These are phyloP conservation scores for Drosophila murphyi DNA, from an alignment of 1,140 invertebrate genomes.

Conservation along the genomic window DNA sequence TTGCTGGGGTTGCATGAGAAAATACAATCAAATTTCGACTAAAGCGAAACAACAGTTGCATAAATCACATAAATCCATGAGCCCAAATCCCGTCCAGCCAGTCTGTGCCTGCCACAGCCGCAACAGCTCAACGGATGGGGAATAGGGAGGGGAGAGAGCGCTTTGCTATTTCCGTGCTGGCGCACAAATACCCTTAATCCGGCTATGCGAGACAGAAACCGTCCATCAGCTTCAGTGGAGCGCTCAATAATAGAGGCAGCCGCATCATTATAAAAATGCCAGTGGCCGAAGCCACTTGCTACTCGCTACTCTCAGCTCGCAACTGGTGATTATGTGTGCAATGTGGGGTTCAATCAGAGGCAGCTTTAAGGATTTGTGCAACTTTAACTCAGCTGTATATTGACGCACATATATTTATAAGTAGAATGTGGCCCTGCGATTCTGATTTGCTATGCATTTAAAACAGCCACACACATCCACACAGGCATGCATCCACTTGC, in stretches of 20 bases:
- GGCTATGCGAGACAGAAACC: neutral
- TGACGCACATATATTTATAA: slow-evolving; percentile 8
- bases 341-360: neutral
- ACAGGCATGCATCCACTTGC: neutral
- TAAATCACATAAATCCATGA: slow-evolving; percentile 42
- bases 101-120: too few species aligned
- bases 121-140: neutral
- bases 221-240: slow-evolving; percentile 12
- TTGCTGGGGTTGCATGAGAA: neutral
- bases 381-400: slow-evolving; percentile 33
- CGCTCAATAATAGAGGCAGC: slow-evolving; percentile 42
- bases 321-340: slow-evolving; percentile 38
- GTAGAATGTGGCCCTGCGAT: slow-evolving; percentile 14
- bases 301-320: neutral
- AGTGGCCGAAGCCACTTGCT: slow-evolving; percentile 24
- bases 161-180: slow-evolving; percentile 40
- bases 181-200: slow-evolving; percentile 45
- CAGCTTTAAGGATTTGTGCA: slow-evolving; percentile 53
- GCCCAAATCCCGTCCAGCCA: slow-evolving; percentile 23
- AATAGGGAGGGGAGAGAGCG: neutral
- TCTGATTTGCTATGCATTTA: slow-evolving; percentile 64
- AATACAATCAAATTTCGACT: slow-evolving; percentile 32
- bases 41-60: slow-evolving; percentile 41
- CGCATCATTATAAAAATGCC: slow-evolving; percentile 55
- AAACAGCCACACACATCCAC: slow-evolving; percentile 30